Evolutionary conservation across 2,113 vertebrate genomes (phyloP), one percentile per base, ranked within the genome.

Genomic region (Clarias macrocephalus): DNA sequence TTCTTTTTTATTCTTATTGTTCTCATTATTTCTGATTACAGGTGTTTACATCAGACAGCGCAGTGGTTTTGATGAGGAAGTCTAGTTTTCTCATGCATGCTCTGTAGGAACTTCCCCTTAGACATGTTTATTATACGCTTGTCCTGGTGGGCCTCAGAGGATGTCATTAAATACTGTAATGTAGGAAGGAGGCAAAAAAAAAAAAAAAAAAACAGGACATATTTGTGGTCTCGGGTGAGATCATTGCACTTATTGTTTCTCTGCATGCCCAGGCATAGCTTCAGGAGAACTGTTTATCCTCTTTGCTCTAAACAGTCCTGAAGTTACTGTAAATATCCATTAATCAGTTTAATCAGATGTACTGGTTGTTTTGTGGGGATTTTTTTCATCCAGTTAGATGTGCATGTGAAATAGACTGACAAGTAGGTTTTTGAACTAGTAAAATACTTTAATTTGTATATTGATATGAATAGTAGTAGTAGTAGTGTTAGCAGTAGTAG

Each of bases 101-200:
- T 57, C 33, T 56, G 52, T 37, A 33, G 19, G n/a, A 76, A 5
- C 66, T 57, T 84, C 62, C 72, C 54, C 80, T 59, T 75, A 56
- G n/a, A 88, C 85, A 68, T 89, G 84, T 79, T 75, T 88, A 86
- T 89, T 88, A 86, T 89, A 77, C 84, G 3, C 30, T 63, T 72
- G 52, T 59, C 42, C 33, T 54, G 21, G 13, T 16, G 54, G 76
- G 83, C 73, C 5, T 68, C 48, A n/a, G n/a, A 16, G 57, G 85
- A 42, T 33, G 72, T 75, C 68, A 62, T 37, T 48, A 83, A 76
- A 83, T 70, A 52, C 63, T n/a, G 52, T 33, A 56, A 48, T 52
- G 42, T 12, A 30, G 8, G 12, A 42, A 28, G 15, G 48, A 56
- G 8, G 33, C 2, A 42, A 7, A 42, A 42, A 0, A 5, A 7